These are phyloP conservation scores for Siderastrea radians DNA, from an alignment of 92 coral and sea anemone species.

Conservation along the genomic window DNA sequence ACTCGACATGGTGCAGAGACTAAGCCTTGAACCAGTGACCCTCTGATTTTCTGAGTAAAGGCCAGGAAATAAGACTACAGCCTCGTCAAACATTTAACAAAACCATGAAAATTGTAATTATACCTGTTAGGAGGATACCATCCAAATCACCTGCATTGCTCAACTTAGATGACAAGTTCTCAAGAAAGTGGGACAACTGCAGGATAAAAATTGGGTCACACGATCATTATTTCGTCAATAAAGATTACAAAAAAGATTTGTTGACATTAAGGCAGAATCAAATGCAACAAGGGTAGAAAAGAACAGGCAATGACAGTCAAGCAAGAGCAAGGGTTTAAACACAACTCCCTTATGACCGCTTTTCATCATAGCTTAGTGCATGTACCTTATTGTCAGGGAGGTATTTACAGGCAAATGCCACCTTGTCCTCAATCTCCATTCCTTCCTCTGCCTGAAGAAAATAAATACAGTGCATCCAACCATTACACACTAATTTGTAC, in stretches of 20 bases:
- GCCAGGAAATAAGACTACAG: too few relatives aligned
- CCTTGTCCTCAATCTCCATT: slow-evolving; percentile 95
- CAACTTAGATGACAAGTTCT: slow-evolving; percentile 77
- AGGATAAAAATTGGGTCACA: neutral
- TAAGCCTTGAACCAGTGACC: too few relatives aligned
- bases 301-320: neutral
- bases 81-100: neutral
- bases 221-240: neutral
- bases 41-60: too few relatives aligned
- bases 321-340: neutral
- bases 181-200: slow-evolving; percentile 82
- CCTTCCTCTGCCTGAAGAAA: slow-evolving; percentile 80
- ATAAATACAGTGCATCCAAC: neutral
- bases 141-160: slow-evolving; percentile 90
- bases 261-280: neutral
- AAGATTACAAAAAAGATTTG: too few relatives aligned
- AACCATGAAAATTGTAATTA: neutral
- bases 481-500: neutral
- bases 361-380: neutral
- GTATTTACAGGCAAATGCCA: slow-evolving; percentile 98
- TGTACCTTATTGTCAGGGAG: slow-evolving; percentile 92
- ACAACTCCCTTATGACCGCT: too few relatives aligned
- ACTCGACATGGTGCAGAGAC: too few relatives aligned
- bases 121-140: slow-evolving; percentile 94
- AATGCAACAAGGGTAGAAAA: neutral